Conservation (phyloP, 2,797 vertebrate species). For the Lacerta bilineata region DNA sequence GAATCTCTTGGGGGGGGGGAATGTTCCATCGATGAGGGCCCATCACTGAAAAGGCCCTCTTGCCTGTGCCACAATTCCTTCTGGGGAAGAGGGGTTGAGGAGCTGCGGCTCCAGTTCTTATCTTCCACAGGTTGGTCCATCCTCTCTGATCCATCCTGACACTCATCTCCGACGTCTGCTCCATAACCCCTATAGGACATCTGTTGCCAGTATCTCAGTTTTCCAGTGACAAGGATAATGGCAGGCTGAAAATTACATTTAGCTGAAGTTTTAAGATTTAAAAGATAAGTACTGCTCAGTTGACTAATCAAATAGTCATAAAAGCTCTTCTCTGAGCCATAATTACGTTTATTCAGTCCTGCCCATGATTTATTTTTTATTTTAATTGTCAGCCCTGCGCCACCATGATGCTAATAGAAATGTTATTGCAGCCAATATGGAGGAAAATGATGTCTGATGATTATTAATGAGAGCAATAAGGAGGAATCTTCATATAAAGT, state of each 20-base stretch:
- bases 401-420: constrained; percentile 87
- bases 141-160: constrained; percentile 5
- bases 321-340: constrained; percentile 83
- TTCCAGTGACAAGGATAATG: constrained; percentile 45
- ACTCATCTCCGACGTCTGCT: neutral
- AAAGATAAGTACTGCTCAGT: constrained; percentile 76
- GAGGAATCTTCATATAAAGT: constrained; percentile 89
- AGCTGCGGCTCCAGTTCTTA: neutral
- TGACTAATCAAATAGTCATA: constrained; percentile 87
- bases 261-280: constrained; percentile 71
- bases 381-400: constrained; percentile 83
- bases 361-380: constrained; percentile 86
- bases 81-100: neutral
- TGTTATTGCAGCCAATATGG: constrained; percentile 88
- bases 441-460: constrained; percentile 91
- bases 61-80: too few relatives aligned
- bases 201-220: constrained; percentile 42
- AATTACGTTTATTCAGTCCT: constrained; percentile 83
- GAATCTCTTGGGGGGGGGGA: too few relatives aligned
- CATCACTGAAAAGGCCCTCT: too few relatives aligned
- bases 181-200: constrained; percentile 38
- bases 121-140: neutral
- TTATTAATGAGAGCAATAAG: constrained; percentile 98
- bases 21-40: too few relatives aligned
- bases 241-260: constrained; percentile 60